phyloP scores from a whole-genome alignment of 2,797 vertebrate species.

The Tapera naevia region DNA sequence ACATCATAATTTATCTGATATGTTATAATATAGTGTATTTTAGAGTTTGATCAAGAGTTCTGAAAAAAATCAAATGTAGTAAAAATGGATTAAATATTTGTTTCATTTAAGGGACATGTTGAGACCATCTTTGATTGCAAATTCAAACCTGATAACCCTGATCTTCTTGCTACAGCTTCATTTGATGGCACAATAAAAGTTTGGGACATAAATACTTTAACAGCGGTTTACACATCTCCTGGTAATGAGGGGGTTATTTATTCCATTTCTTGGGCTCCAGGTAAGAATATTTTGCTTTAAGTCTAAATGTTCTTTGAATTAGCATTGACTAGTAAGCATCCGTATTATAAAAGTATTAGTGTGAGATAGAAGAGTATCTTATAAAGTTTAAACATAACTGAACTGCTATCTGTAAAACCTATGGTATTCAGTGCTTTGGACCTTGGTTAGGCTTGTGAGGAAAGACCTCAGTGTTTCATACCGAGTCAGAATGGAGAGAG shows the following conservation, averaged over 20 bases:
- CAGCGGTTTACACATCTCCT: constrained; percentile 92
- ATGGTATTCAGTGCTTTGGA: not conserved
- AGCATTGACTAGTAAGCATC: not conserved
- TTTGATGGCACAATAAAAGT: constrained; percentile 99
- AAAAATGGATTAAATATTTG: constrained; percentile 54
- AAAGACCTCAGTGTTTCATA: not conserved
- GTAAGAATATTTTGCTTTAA: constrained; percentile 72
- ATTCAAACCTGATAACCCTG: constrained; percentile 95
- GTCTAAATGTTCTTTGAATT: not conserved
- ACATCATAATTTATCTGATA: not conserved
- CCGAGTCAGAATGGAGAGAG: not conserved
- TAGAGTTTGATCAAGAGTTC: constrained; percentile 6
- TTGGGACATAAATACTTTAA: constrained; percentile 96
- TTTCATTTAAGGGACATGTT: constrained; percentile 87
- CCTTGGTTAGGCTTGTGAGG: not conserved
- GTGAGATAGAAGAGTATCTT: not conserved
- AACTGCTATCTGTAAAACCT: not conserved
- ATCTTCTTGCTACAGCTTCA: constrained; percentile 94
- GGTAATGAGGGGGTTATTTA: constrained; percentile 98
- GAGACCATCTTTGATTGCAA: constrained; percentile 99
- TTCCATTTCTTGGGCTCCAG: constrained; percentile 97
- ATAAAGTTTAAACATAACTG: not conserved
- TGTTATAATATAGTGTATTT: not conserved
- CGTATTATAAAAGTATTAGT: not conserved
- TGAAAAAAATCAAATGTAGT: not conserved